Evolutionary conservation across 2,888 invertebrate genomes (phyloP).

Genomic region (Drosophila limbata): DNA sequence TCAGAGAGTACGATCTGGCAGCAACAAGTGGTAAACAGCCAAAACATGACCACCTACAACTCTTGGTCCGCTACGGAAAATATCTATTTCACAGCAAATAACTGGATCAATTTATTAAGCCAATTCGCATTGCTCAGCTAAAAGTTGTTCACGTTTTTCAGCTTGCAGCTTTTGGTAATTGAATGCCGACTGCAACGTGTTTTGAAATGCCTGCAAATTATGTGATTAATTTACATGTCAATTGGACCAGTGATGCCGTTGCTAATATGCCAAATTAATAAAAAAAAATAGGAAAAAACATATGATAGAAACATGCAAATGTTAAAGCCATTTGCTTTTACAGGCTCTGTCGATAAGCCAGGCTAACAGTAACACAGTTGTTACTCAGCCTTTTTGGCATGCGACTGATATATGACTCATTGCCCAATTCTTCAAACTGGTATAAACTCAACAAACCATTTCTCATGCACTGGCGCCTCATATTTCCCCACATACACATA

Average conservation of each 20-base stretch:
- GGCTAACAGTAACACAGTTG: conserved; percentile 4
- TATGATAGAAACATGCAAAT: conserved; percentile 12
- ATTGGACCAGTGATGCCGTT: conserved; percentile 35
- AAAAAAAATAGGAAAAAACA: neutral
- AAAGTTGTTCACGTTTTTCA: conserved; percentile 57
- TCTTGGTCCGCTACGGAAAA: conserved; percentile 14
- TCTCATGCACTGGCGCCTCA: conserved; percentile 42
- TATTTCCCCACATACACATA: conserved; percentile 31
- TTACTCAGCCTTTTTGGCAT: conserved; percentile 21
- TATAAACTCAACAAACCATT: conserved; percentile 4
- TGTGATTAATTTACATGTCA: conserved; percentile 68
- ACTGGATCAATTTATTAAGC: conserved; percentile 76
- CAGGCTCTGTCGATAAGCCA: conserved; percentile 7
- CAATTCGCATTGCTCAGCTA: conserved; percentile 59
- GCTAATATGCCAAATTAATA: conserved; percentile 47
- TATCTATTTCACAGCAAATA: conserved; percentile 40
- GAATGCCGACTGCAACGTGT: conserved; percentile 39
- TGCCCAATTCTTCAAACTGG: conserved; percentile 19
- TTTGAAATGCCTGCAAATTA: conserved; percentile 66
- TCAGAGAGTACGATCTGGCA: conserved; percentile 28
- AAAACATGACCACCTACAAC: conserved; percentile 78
- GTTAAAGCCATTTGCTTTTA: conserved; percentile 27
- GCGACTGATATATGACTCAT: conserved; percentile 45
- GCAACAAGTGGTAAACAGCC: conserved; percentile 73
- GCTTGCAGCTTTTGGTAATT: conserved; percentile 37